These are phyloP conservation scores for Lichenostomus cassidix DNA, from an alignment of 2,113 vertebrate species.

Conservation along the genomic window DNA sequence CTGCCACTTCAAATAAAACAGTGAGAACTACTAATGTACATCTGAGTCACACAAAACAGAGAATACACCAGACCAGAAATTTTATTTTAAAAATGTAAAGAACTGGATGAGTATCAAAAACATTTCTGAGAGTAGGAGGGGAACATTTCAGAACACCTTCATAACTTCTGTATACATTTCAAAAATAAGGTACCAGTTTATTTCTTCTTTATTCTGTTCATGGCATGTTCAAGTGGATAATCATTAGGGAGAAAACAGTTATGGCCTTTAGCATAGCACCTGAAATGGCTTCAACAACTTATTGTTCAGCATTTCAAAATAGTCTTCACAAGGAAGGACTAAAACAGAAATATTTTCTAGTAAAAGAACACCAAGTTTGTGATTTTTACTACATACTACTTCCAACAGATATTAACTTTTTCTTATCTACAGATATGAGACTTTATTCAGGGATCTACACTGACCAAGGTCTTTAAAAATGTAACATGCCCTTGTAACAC, in stretches of 20 bases:
- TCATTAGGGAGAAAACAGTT: background rate
- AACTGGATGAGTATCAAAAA: constrained; percentile 29
- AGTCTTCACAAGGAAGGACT: background rate
- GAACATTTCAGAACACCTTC: constrained; percentile 41
- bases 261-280: background rate
- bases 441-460: background rate
- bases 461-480: background rate
- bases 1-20: constrained; percentile 37
- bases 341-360: background rate
- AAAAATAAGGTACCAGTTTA: background rate
- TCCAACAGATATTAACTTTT: background rate
- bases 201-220: background rate
- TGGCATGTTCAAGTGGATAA: background rate
- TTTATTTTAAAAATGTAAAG: constrained; percentile 4
- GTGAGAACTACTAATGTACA: constrained; percentile 32
- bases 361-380: background rate
- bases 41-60: constrained; percentile 46
- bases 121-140: constrained; percentile 14
- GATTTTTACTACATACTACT: background rate
- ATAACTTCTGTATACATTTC: constrained; percentile 8
- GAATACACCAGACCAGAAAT: constrained; percentile 12
- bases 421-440: background rate
- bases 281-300: background rate
- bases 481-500: background rate
- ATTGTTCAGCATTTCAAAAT: background rate